Percentiles rank a stretch among this genome's conserved stretches.
These are phyloP conservation scores for Axea sp. DNA, from an alignment of 2,888 invertebrate genomes.

Conservation along the genomic window DNA sequence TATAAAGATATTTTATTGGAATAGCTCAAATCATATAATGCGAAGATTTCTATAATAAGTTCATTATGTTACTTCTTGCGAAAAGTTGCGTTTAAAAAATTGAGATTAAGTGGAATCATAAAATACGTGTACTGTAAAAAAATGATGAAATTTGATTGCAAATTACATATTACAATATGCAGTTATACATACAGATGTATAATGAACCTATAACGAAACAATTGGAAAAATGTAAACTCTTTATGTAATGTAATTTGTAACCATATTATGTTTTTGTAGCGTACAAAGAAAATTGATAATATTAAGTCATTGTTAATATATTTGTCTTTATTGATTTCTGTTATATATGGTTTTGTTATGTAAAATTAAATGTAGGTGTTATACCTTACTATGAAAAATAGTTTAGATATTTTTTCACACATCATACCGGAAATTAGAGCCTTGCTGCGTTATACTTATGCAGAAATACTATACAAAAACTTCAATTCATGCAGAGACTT, in stretches of 20 bases:
- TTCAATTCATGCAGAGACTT: slow-evolving; percentile 67
- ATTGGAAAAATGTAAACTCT: no score
- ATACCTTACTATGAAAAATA: background rate
- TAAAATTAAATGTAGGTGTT: no score
- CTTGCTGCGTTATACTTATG: no score
- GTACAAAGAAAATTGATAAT: no score
- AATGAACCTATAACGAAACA: no score
- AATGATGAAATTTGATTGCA: no score
- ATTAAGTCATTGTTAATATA: no score
- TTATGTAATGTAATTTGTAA: no score
- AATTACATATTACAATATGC: background rate
- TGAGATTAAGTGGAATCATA: background rate
- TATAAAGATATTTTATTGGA: slow-evolving; percentile 7
- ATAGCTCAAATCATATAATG: slow-evolving; percentile 4
- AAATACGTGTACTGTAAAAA: background rate
- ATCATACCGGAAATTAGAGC: slow-evolving; percentile 46
- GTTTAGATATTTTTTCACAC: slow-evolving; percentile 17
- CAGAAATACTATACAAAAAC: slow-evolving; percentile 38
- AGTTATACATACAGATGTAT: no score
- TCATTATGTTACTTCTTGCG: slow-evolving; percentile 8
- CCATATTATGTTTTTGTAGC: no score
- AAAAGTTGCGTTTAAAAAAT: slow-evolving; percentile 7
- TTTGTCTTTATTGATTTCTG: no score
- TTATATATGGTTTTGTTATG: no score
- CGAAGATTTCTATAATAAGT: background rate